These are phyloP conservation scores for Dasypus novemcinctus DNA, from an alignment of 2,113 vertebrate species.

Conservation along the genomic window DNA sequence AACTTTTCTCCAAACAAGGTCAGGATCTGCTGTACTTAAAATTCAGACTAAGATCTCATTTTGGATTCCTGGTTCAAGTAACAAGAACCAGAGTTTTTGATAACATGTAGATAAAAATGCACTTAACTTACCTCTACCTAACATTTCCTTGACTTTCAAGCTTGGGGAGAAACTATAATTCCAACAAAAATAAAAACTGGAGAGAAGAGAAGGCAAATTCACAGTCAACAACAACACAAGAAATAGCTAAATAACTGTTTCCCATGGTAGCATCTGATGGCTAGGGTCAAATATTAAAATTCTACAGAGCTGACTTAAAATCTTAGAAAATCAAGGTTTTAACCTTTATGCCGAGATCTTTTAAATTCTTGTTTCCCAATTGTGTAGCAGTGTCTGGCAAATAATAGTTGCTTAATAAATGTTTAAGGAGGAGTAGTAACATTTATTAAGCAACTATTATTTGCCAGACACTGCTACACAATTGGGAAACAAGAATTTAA, in stretches of 20 bases:
- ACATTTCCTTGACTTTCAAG: slow-evolving; percentile 16
- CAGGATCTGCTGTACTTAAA: slow-evolving; percentile 59
- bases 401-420: slow-evolving; percentile 30
- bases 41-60: slow-evolving; percentile 59
- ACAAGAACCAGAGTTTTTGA: slow-evolving; percentile 60
- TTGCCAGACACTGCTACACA: not conserved
- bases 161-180: slow-evolving; percentile 5
- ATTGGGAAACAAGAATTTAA: slow-evolving; percentile 22
- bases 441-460: slow-evolving; percentile 30
- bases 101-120: slow-evolving; percentile 60
- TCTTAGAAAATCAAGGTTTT: slow-evolving; percentile 11
- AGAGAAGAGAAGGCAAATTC: not conserved
- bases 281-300: slow-evolving; percentile 42
- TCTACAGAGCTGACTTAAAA: slow-evolving; percentile 17
- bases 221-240: slow-evolving; percentile 47
- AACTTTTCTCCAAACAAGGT: slow-evolving; percentile 60
- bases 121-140: slow-evolving; percentile 52
- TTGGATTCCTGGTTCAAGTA: slow-evolving; percentile 50
- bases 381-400: not conserved
- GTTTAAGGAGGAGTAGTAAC: not conserved
- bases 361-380: slow-evolving; percentile 22
- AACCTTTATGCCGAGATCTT: slow-evolving; percentile 16
- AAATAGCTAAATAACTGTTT: not conserved
- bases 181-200: not conserved
- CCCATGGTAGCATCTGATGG: not conserved